Base-by-base conservation (phyloP, 53 echinoderm and acorn worm species). In the Glandiceps talaboti region DNA sequence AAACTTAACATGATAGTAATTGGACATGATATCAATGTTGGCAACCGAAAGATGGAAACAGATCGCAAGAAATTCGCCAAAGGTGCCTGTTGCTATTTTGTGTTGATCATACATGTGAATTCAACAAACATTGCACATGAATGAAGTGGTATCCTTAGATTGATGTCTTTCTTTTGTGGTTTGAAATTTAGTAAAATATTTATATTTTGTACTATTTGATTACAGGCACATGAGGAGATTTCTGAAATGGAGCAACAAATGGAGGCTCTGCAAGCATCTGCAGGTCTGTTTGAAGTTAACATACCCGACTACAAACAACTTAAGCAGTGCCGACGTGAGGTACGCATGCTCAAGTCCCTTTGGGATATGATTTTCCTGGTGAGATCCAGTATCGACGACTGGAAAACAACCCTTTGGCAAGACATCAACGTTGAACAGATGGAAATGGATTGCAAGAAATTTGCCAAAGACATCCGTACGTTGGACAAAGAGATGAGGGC, bases 401-500 rank as follows among this genome's bases (percentile, higher is more conserved):
- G 97, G 97, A 93, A 96, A 89, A 90, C 89, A 1, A 96, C 97
- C 26, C 79, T 90, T 33, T 96, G 97, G 97, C 92, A 89, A 76
- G 91, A 93, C 31, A 96, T 96, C 97, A 91, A 96, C 81, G 97
- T 96, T 6, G 97, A 96, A 82, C 97, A 96, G 90, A 96, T 96
- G 96, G 96, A 96, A 81, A 96, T 96, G 82, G 97, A 96, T 86
- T 92, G 97, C 79, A 96, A 96, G 91, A 96, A 96, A 84, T 96
- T 96, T 80, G 97, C 97, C 84, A 96, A 96, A 77, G 92, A 96
- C 81, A 96, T 96, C 84, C 90, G 97, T 27, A 84, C 84, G 72
- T 76, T 96, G 84, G 97, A 96, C 87, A 96, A 96, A 79, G 97
- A 96, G 88, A 96, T 93, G 97, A 83, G 97, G 30, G 97, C 97